Evolutionary conservation across 2,113 vertebrate genomes (phyloP), one percentile per base, ranked within the genome.

Genomic region (Marcusenius ussheri): DNA sequence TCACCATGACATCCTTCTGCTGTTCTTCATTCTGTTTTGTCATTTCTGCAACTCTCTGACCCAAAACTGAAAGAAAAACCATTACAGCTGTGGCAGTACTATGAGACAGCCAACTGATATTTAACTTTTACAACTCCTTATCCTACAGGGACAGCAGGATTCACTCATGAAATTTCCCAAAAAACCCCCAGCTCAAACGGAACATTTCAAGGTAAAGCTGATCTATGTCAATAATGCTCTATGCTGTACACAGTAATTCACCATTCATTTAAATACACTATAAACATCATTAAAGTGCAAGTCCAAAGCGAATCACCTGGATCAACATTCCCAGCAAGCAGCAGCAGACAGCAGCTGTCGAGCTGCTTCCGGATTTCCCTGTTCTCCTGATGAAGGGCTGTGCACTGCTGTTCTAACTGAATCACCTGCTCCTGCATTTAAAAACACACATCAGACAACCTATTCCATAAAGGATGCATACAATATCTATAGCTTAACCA

Each of bases 1-100:
- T 7, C 91, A 96, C 95, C 95, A 94, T 91, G 27, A 95, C 92
- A 86, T 95, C 93, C 92, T 92, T 93, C 90, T 93, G 93, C 91
- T 95, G 89, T 35, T 92, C 91, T 87, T 95, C 93, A 39, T 91
- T 93, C 53, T 94, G 83, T 50, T 53, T 89, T 53, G 91, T 91
- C 89, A 90, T 66, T 89, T 95, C 91, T 56, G 93, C 94, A 58
- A 95, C 90, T 2, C n/a, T 91, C 89, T 94, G 94, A 42, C 95
- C 95, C 92, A 92, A 93, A 93, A 96, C 96, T 96, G 46, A 91
- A 87, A 47, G 35, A 50, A 35, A 87, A 58, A 88, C 62, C 62
- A 4, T 46, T 47, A 46, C 35, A 17, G 35, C 15, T 7, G 5
- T 42, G 35, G 47, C 42, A 46, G 46, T 46, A 47, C 19, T 46